A percentile compares a stretch with the other conserved stretches of the same genome.
These are phyloP conservation scores for Drosophila malerkotliana DNA, from an alignment of 1,140 invertebrate species.

Conservation along the genomic window DNA sequence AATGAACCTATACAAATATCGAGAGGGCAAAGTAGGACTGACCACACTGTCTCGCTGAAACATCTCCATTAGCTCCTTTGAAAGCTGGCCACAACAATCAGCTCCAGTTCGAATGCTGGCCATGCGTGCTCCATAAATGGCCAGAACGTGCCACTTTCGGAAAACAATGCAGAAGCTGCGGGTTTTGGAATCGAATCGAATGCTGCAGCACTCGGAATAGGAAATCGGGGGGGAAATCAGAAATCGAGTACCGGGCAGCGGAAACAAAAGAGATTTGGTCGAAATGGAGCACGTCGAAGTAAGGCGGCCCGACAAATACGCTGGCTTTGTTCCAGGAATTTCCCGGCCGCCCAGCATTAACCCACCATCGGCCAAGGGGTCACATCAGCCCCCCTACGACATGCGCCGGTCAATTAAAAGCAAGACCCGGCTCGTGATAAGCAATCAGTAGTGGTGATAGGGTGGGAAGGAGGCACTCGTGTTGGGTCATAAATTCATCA, in stretches of 20 bases:
- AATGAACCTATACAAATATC: too few relatives aligned
- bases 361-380: slow-evolving; percentile 19
- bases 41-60: not conserved
- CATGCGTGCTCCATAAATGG: slow-evolving; percentile 47
- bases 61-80: slow-evolving; percentile 12
- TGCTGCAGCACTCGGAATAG: slow-evolving; percentile 19
- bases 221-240: slow-evolving; percentile 37
- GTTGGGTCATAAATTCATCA: slow-evolving; percentile 37
- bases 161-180: slow-evolving; percentile 43
- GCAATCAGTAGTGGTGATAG: slow-evolving; percentile 30
- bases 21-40: not conserved
- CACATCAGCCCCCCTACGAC: not conserved
- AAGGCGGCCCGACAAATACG: slow-evolving; percentile 15
- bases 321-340: slow-evolving; percentile 18
- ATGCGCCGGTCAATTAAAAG: slow-evolving; percentile 9
- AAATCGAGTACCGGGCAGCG: slow-evolving; percentile 30
- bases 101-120: slow-evolving; percentile 11
- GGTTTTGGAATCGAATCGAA: not conserved
- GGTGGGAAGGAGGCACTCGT: not conserved
- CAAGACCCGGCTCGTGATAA: slow-evolving; percentile 28
- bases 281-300: slow-evolving; percentile 40
- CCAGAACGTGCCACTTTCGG: slow-evolving; percentile 39
- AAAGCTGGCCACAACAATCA: slow-evolving; percentile 21
- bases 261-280: slow-evolving; percentile 33
- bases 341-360: slow-evolving; percentile 11